phyloP scores from a whole-genome alignment of 2,113 vertebrate genomes.

The Tetrao urogallus region DNA sequence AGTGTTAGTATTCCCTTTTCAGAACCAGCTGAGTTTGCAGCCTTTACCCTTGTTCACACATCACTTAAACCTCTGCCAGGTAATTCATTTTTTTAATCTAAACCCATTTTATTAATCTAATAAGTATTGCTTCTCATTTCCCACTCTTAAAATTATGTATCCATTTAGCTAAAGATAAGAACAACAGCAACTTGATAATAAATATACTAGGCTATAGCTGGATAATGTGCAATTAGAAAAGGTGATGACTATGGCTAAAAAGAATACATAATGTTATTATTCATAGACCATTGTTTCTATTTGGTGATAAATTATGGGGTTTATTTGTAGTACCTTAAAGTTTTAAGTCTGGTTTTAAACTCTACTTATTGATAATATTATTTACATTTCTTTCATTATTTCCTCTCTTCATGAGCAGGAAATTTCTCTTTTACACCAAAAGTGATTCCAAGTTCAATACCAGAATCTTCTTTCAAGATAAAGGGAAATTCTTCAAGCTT shows the following conservation, averaged over 20 bases:
- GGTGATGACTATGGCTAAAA: not conserved
- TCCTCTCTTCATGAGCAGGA: constrained; percentile 34
- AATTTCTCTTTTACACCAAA: constrained; percentile 73
- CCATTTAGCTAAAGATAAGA: not conserved
- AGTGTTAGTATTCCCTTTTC: constrained; percentile 73
- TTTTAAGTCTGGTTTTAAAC: not conserved
- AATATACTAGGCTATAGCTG: not conserved
- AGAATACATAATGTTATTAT: not conserved
- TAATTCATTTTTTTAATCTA: constrained; percentile 33
- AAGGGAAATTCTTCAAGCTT: constrained; percentile 73
- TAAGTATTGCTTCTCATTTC: not conserved
- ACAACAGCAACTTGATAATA: not conserved
- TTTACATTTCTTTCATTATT: not conserved
- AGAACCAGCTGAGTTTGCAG: constrained; percentile 65
- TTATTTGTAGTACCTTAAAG: not conserved
- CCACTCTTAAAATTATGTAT: constrained; percentile 6
- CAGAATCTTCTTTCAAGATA: constrained; percentile 72
- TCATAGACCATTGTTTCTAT: not conserved
- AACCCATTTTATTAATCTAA: too few relatives aligned
- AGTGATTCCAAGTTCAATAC: constrained; percentile 77
- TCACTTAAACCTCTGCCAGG: constrained; percentile 81
- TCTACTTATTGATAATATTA: not conserved
- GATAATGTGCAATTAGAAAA: not conserved
- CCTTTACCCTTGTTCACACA: constrained; percentile 76
- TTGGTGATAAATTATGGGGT: not conserved